phyloP scores from a whole-genome alignment of 1,140 invertebrate species.

The Solenopsis invicta region DNA sequence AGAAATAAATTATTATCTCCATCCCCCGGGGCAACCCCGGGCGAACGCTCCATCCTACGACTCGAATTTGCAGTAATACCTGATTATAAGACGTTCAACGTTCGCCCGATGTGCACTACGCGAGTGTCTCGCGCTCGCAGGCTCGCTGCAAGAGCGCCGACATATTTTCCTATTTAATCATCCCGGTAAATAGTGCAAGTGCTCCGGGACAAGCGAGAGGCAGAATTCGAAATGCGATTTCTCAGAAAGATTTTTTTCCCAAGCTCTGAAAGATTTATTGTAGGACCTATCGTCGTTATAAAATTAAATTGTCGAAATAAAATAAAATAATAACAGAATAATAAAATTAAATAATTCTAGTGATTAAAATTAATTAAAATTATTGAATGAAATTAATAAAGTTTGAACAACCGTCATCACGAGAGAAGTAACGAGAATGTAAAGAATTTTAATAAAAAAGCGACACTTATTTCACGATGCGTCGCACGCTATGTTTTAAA shows the following conservation, averaged over 20 bases:
- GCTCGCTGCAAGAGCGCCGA: not conserved
- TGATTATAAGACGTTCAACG: conserved; percentile 31
- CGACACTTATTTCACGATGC: not conserved
- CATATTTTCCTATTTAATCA: conserved; percentile 12
- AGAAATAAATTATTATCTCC: conserved; percentile 65
- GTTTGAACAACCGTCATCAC: not conserved
- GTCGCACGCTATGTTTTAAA: not conserved
- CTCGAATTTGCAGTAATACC: conserved; percentile 43
- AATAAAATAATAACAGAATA: too few relatives aligned
- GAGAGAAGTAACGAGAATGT: not conserved
- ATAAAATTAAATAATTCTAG: too few relatives aligned
- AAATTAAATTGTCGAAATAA: too few relatives aligned
- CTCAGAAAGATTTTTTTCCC: not conserved
- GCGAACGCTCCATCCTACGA: conserved; percentile 1
- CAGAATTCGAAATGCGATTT: not conserved
- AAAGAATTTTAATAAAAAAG: not conserved
- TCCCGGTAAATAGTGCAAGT: not conserved
- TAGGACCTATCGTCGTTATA: too few relatives aligned
- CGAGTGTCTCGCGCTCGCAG: not conserved
- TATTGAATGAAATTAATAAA: not conserved
- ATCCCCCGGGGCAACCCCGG: not conserved
- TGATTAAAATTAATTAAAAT: too few relatives aligned
- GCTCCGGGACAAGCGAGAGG: not conserved
- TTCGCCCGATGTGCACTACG: not conserved
- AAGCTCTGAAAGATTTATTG: not conserved